Percentiles rank a stretch among this genome's conserved stretches.
Evolutionary conservation across 2,113 vertebrate genomes (phyloP).

Genomic region (Vulpes ferrilata): DNA sequence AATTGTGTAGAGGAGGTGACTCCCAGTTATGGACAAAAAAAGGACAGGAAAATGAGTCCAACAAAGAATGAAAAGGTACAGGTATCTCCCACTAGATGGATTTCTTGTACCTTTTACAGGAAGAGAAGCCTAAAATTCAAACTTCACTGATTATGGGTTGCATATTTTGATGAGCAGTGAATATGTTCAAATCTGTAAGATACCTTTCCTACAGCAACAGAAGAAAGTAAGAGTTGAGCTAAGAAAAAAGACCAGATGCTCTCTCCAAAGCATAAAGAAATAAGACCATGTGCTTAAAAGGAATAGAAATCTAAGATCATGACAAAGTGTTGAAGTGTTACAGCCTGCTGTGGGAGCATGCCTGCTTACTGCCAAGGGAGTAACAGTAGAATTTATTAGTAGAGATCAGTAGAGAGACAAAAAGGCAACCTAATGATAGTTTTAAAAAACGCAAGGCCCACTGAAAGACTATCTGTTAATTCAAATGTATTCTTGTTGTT

Average conservation of each 20-base stretch:
- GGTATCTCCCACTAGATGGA: neutral
- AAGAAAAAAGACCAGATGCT: neutral
- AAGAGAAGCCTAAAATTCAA: constrained; percentile 18
- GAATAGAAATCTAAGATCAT: neutral
- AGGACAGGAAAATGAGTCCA: neutral
- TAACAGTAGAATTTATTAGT: neutral
- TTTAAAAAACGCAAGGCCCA: neutral
- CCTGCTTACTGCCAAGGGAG: neutral
- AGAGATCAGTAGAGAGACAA: neutral
- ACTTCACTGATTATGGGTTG: neutral
- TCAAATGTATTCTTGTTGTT: neutral
- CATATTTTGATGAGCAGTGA: neutral
- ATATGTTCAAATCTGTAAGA: neutral
- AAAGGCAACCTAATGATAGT: neutral
- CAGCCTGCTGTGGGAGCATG: neutral
- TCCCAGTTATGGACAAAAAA: neutral
- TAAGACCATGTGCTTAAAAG: neutral
- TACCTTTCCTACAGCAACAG: neutral
- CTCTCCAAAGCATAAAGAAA: neutral
- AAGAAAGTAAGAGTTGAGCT: neutral
- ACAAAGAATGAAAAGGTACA: neutral
- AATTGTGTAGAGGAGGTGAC: neutral
- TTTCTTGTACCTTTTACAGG: neutral
- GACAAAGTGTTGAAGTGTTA: neutral
- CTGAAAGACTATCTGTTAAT: neutral